Evolutionary conservation across 2,113 vertebrate genomes (phyloP).

Genomic region (Stomatorhinus ivindoensis): DNA sequence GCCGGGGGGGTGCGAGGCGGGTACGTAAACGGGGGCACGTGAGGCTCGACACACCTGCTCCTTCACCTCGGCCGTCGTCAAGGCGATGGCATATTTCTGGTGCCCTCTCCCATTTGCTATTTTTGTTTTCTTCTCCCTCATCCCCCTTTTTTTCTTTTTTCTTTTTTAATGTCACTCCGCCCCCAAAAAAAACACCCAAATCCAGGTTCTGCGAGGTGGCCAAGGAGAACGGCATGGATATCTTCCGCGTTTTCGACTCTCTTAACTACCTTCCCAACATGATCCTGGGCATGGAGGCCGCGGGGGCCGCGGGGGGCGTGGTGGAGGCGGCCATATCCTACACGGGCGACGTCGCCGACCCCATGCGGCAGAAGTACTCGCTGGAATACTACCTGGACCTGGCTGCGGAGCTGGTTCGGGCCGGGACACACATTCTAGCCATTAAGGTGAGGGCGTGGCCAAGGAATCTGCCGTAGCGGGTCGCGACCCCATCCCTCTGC

Average conservation of each 20-base stretch:
- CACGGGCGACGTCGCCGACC: conserved; percentile 81
- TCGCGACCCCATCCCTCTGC: not conserved
- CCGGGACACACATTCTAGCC: conserved; percentile 81
- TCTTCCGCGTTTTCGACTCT: conserved; percentile 89
- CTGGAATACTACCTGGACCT: conserved; percentile 78
- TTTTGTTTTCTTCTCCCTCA: not conserved
- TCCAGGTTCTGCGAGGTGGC: conserved; percentile 87
- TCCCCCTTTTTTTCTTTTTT: too few species aligned
- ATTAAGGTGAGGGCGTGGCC: conserved; percentile 67
- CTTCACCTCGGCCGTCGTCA: not conserved
- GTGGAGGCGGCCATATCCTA: conserved; percentile 91
- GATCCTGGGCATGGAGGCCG: conserved; percentile 88
- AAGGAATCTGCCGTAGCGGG: not conserved
- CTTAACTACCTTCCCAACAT: conserved; percentile 94
- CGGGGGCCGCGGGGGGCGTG: conserved; percentile 73
- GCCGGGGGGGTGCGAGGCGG: not conserved
- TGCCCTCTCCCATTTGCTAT: not conserved
- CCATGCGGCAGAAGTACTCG: conserved; percentile 78
- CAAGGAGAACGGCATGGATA: conserved; percentile 90
- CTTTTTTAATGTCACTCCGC: not conserved
- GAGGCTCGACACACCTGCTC: not conserved
- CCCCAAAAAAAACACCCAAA: not conserved
- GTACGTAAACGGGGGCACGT: not conserved
- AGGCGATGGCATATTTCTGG: not conserved
- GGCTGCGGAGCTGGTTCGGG: conserved; percentile 78